Base-by-base conservation (phyloP, 2,113 vertebrate genomes). In the Seriola quinqueradiata region DNA sequence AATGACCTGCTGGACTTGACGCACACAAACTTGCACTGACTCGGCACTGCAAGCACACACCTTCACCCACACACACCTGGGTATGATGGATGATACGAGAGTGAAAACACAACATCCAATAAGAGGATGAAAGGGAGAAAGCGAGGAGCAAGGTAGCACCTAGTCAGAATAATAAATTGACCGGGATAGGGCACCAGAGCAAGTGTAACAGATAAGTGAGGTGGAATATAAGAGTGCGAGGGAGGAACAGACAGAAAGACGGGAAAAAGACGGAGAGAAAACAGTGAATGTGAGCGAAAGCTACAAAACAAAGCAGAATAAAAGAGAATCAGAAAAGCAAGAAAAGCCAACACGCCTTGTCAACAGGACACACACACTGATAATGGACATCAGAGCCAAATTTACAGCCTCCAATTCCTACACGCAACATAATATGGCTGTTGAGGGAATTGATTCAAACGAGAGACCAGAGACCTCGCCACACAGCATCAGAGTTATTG, bases 81-180 rank as follows among this genome's bases (percentile, higher is more conserved):
- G 65, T 34, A 60, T 91, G 90, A 93, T 90, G 88, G 86, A 92
- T 91, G 86, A 79, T 32, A 66, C 81, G 60, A 82, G 66, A 70
- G 73, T 36, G 72, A 85, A 87, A 83, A 86, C 71, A 77, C 81
- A 87, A 64, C 74, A 67, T 52, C 42, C 72, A 79, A 81, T 84
- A 66, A 73, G 32, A 75, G 72, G 55, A 25, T 1, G 19, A 63
- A 25, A 55, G 70, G 2, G 70, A 55, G 70, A 8, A 60, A 58
- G 21, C 25, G 10, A 16, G 23, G 50, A 48, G 40, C 3, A 2
- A 57, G 79, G 42, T 34, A 84, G 55, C 55, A 64, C 34, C 10
- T 6, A 55, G 73, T 65, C 72, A 69, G 75, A 50, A 65, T 75
- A 71, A 84, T 34, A 82, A 87, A 82, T 77, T 23, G 50, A 60